Base-by-base conservation (phyloP, 2,888 invertebrate species). In the Leucoma salicis region DNA sequence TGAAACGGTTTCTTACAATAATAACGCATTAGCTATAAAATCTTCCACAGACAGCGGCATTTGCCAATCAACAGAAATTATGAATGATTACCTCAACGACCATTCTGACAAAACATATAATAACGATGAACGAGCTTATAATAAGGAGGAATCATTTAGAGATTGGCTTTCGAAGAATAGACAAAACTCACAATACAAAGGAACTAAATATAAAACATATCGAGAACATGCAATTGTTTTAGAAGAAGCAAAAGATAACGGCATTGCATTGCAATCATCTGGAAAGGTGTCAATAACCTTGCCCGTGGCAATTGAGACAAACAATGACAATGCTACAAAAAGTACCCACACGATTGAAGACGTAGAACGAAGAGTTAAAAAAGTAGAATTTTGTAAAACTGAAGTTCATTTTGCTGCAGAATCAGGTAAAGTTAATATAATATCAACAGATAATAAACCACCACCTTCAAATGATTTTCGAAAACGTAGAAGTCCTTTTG, bases 391-490 rank as follows among this genome's bases (percentile, higher is more conserved):
- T 77, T 95, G 95, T 70, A 96, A 96, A 84, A 96, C 96, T 0
- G 96, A 96, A 83, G 93, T 96, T 15, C 96, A 96, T 76, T 96
- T 96, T 73, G 94, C 95, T 0, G 94, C 95, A 11, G 96, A 96
- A 70, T 94, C 95, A 1, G 96, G 96, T 0, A 93, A 93, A 62
- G 95, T 96, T 0, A 95, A 96, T 69, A 96, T 96, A 44, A 96
- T 96, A 21, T 95, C 96, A 69, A 96, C 96, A 0, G 95, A 96
- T 76, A 95, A 94, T 50, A 96, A 96, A 74, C 96, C 96, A 31
- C 96, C 96, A 7, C 95, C 96, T 3, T 94, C 95, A 0, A 94
- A 94, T 69, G 94, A 95, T 71, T 95, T 95, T 70, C 90, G 96
- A 49, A 90, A 94, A 63, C 86, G 94, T 54, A 91, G 94, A 57